Percentiles rank a stretch among this genome's conserved stretches.
phyloP scores from a whole-genome alignment of 2,113 vertebrate genomes.

The Chaetodon trifascialis region DNA sequence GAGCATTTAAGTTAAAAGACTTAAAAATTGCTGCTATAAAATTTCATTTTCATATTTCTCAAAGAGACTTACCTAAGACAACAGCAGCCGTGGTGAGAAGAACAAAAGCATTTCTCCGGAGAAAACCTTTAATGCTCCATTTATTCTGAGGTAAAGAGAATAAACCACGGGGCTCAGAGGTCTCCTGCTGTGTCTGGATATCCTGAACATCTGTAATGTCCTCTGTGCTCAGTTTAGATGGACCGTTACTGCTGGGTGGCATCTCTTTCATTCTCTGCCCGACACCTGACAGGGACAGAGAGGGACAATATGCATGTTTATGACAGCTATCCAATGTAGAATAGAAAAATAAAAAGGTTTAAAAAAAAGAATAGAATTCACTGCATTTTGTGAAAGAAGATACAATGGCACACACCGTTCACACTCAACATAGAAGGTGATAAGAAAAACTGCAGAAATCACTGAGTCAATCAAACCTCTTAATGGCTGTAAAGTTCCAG shows the following conservation, averaged over 20 bases:
- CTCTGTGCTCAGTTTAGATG: background rate
- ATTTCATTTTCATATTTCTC: no score
- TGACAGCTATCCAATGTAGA: no score
- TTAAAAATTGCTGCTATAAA: no score
- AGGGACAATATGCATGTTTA: background rate
- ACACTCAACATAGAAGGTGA: no score
- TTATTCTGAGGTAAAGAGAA: background rate
- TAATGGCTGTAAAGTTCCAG: background rate
- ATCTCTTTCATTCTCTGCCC: background rate
- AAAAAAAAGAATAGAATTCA: no score
- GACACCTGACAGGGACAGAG: background rate
- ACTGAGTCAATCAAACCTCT: background rate
- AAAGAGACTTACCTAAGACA: slow-evolving; percentile 6
- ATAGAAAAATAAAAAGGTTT: no score
- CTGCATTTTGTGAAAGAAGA: no score
- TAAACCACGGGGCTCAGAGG: background rate
- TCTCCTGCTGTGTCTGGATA: background rate
- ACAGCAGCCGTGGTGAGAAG: slow-evolving; percentile 11
- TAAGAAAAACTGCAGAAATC: no score
- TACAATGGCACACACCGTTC: no score
- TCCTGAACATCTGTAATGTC: background rate
- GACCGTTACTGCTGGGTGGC: background rate
- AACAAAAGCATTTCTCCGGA: slow-evolving; percentile 25
- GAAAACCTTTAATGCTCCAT: slow-evolving; percentile 6
- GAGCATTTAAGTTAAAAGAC: no score